phyloP scores from a whole-genome alignment of 2,888 invertebrate species.

The Beris morrisii region DNA sequence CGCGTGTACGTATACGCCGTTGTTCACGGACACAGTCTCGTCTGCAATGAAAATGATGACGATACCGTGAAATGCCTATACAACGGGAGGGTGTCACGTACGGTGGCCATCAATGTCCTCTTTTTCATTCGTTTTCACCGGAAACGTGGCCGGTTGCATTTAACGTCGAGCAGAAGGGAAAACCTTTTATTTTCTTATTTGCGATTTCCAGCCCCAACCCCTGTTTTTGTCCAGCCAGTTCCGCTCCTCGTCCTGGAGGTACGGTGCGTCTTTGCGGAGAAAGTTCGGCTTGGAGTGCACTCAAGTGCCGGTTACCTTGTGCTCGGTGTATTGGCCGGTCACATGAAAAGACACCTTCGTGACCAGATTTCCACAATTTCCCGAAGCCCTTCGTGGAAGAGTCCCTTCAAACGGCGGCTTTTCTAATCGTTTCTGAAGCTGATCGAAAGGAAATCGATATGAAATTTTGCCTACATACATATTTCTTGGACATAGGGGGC shows the following conservation, averaged over 20 bases:
- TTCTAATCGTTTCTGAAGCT: slow-evolving; percentile 5
- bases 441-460: slow-evolving; percentile 18
- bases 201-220: neutral
- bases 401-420: neutral
- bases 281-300: no score
- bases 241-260: neutral
- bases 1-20: slow-evolving; percentile 20
- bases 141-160: no score
- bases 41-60: slow-evolving; percentile 14
- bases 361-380: neutral
- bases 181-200: neutral
- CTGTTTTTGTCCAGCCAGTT: neutral
- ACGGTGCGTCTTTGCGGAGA: no score
- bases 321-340: no score
- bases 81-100: slow-evolving; percentile 17
- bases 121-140: slow-evolving; percentile 2
- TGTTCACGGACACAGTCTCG: neutral
- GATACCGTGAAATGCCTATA: slow-evolving; percentile 24
- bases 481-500: neutral
- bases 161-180: no score
- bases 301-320: no score
- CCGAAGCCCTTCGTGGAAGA: slow-evolving; percentile 4
- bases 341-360: no score
- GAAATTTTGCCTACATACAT: slow-evolving; percentile 9
- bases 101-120: slow-evolving; percentile 26